A percentile compares a stretch with the other conserved stretches of the same genome.
Conservation (phyloP, 92 coral and sea anemone species). For the Porites divaricata region DNA sequence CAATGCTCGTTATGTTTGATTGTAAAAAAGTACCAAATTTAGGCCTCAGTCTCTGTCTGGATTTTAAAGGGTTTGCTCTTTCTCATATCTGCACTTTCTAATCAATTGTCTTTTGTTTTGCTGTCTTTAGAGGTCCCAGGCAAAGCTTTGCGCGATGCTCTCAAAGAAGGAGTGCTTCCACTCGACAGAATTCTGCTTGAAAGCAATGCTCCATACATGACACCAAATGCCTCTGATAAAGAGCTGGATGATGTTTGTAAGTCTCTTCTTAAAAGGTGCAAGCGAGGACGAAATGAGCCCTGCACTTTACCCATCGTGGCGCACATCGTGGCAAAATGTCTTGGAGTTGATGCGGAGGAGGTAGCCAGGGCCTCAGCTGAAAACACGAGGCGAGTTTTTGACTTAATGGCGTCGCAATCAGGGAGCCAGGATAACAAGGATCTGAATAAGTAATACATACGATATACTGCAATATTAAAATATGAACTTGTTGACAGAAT, state of each 20-base stretch:
- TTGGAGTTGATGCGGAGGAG: conserved; percentile 88
- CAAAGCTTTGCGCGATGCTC: conserved; percentile 88
- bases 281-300: conserved; percentile 97
- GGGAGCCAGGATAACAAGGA: background rate
- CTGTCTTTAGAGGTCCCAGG: conserved; percentile 73
- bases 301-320: conserved; percentile 96
- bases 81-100: too few relatives aligned
- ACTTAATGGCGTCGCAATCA: conserved; percentile 45
- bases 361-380: conserved; percentile 89
- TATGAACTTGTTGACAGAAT: too few relatives aligned
- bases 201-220: conserved; percentile 98
- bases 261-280: conserved; percentile 85
- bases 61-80: too few relatives aligned
- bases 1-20: too few relatives aligned
- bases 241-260: conserved; percentile 83
- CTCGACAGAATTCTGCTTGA: conserved; percentile 91
- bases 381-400: conserved; percentile 88
- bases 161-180: conserved; percentile 91
- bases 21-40: too few relatives aligned
- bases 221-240: conserved; percentile 90
- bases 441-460: conserved; percentile 4
- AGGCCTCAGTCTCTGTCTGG: too few relatives aligned
- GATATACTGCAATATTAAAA: too few relatives aligned
- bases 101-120: background rate
- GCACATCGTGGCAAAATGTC: conserved; percentile 87